Base-by-base conservation (phyloP, 2,888 invertebrate genomes). In the Drosophila maculinotata region DNA sequence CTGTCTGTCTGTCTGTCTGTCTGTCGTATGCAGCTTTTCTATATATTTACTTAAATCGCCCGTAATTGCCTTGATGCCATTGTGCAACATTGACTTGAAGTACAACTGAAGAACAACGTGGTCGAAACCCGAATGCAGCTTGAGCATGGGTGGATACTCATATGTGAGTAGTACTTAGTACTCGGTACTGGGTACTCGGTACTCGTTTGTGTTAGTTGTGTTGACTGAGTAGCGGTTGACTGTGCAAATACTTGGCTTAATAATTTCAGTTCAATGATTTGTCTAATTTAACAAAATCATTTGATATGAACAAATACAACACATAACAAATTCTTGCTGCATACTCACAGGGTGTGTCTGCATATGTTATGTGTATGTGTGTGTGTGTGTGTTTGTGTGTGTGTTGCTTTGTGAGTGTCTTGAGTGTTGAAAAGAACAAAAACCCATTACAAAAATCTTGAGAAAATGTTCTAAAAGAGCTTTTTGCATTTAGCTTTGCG, bases 391-490 rank as follows among this genome's bases (percentile, higher is more conserved):
- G 30, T 31, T 10, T 54, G n/a, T 30, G 7, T 47, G 6, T 15
- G 4, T 15, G 15, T 67, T 51, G 41, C 31, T 15, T 28, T 58
- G 20, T 41, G 28, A 36, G 15, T 28, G 59, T 42, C 30, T 45
- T 60, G 28, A 23, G 62, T 49, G 47, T 44, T 47, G 26, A 25
- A 68, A 56, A 45, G n/a, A 72, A 63, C 38, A 52, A 44, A 62
- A 51, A 53, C 42, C 51, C 58, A 67, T 52, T 76, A 64, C 47
- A 79, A 66, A 63, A 52, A 36, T 52, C 57, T 74, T 64, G 63
- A 64, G 76, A 79, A 76, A 67, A 71, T 57, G 60, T 75, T 71
- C 76, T 67, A 75, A 72, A 72, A 72, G 73, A 70, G 67, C 42
- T n/a, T 58, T 58, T 45, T 68, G 74, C 70, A 60, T 51, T 53